phyloP scores from a whole-genome alignment of 2,888 invertebrate species.

The Caenorhabditis sp. region DNA sequence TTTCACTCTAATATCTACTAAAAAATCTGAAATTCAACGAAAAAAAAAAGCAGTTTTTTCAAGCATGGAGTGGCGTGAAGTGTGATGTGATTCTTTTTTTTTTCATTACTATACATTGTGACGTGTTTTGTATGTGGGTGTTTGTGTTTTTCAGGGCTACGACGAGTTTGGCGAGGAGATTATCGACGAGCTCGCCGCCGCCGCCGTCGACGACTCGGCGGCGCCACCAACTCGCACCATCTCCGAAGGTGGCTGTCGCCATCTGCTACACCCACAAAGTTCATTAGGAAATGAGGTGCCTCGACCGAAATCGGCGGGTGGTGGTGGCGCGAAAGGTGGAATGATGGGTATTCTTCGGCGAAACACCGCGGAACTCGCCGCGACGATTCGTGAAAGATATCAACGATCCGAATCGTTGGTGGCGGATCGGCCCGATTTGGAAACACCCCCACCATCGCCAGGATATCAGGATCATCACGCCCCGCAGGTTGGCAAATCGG shows the following conservation, averaged over 20 bases:
- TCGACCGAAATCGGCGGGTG: slow-evolving; percentile 25
- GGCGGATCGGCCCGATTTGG: slow-evolving; percentile 44
- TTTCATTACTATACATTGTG: background rate
- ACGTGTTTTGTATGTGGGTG: slow-evolving; percentile 1
- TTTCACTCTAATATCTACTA: background rate
- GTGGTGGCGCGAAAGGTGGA: slow-evolving; percentile 10
- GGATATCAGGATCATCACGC: slow-evolving; percentile 4
- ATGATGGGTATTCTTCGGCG: slow-evolving; percentile 43
- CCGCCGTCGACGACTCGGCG: background rate
- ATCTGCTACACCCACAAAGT: slow-evolving; percentile 11
- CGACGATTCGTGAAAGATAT: slow-evolving; percentile 40
- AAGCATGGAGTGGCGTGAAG: background rate
- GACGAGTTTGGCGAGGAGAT: slow-evolving; percentile 13
- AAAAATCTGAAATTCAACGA: background rate
- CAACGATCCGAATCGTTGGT: slow-evolving; percentile 9
- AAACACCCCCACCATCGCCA: slow-evolving; percentile 24
- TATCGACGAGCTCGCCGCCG: background rate
- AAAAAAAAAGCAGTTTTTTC: background rate
- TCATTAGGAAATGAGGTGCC: slow-evolving; percentile 13
- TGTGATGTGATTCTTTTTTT: too few species aligned
- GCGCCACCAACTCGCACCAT: background rate
- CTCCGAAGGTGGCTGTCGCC: background rate
- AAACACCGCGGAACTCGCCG: slow-evolving; percentile 48
- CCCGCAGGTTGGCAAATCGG: background rate
- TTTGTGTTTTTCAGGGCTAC: slow-evolving; percentile 7